These are phyloP conservation scores for Coreoperca whiteheadi DNA, from an alignment of 2,113 vertebrate genomes.

Conservation along the genomic window DNA sequence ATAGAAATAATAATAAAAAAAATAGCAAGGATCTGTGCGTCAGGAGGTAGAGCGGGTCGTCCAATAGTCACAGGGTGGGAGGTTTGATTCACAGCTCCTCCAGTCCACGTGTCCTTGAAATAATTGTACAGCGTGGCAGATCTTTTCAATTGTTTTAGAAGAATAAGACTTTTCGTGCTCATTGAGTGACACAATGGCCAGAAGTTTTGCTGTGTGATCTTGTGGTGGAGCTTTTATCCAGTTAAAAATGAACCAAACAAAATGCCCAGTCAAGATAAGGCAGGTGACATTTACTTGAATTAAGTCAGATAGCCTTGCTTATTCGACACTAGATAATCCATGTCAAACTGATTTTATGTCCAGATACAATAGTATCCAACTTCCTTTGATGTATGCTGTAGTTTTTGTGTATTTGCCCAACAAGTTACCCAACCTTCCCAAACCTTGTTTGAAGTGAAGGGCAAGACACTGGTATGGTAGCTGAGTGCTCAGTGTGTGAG, in stretches of 20 bases:
- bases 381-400: background rate
- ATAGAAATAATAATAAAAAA: background rate
- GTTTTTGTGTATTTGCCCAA: background rate
- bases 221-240: background rate
- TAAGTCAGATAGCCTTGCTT: background rate
- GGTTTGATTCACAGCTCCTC: background rate
- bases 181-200: background rate
- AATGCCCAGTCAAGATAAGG: background rate
- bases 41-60: background rate
- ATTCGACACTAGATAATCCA: background rate
- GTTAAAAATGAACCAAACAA: background rate
- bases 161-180: background rate
- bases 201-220: background rate
- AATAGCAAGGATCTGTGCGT: background rate
- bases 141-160: background rate
- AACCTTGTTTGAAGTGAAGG: no score
- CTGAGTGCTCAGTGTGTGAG: background rate
- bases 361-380: no score
- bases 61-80: background rate
- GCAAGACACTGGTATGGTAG: background rate
- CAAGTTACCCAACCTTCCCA: conserved; percentile 34
- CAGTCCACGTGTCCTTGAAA: background rate
- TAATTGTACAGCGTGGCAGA: background rate
- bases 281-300: background rate
- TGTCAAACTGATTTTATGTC: background rate